Base-by-base conservation (phyloP, 2,888 invertebrate species). In the Nephrotoma appendiculata region DNA sequence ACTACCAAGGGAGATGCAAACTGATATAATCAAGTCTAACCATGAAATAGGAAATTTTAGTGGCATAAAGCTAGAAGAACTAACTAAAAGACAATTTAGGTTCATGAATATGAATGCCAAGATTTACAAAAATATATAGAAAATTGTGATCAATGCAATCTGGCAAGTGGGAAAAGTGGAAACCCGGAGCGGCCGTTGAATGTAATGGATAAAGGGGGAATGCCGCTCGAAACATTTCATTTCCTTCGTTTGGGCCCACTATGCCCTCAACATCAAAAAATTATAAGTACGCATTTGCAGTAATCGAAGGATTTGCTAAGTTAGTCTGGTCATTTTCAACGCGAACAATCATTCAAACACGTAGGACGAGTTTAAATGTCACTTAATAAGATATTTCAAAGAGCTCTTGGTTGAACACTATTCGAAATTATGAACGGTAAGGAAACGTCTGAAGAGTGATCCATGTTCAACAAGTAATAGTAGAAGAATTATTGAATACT, bases 41-140 rank as follows among this genome's bases (percentile, higher is more conserved):
- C 91, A 91, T 88, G 90, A 90, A 71, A 88, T 88, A n/a, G 90
- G 91, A 41, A 90, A 91, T 88, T 90, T 90, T 88, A 88, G 88
- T 0, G 88, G 87, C n/a, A 89, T 86, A 41, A 90, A 89, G 86
- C 89, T 87, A 5, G 88, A 87, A 71, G 88, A 89, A 31, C 3
- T 89, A n/a, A 86, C 90, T 4, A 87, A 52, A 6, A 87, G 88
- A 83, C 89, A 90, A 3, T 90, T 89, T 86, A 89, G 88, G 83
- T 89, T 90, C 43, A 19, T 44, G 6, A 87, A 86, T 9, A 9
- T 87, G 42, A n/a, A 19, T 1, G 5, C 41, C 5, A 87, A 88
- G 71, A 57, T 87, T 2, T 71, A 1, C 31, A 86, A 19, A 83
- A 84, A 9, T 19, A 86, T n/a, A 19, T 87, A 2, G 9, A 31